Evolutionary conservation across 2,797 vertebrate species (phyloP).

Genomic region (Argyrosomus regius): DNA sequence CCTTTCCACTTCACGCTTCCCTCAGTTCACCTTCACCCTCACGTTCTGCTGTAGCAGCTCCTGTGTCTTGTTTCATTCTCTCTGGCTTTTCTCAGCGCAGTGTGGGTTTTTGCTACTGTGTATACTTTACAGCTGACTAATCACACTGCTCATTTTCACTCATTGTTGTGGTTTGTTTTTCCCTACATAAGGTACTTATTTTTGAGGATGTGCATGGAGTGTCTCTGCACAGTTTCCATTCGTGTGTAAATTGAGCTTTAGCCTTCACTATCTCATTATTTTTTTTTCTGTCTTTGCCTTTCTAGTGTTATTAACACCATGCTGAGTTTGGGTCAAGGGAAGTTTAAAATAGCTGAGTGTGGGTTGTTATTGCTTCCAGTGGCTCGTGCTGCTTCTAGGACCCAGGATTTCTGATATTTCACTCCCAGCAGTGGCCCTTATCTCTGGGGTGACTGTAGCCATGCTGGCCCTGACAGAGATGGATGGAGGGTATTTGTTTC

Average conservation of each 20-base stretch:
- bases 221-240: conserved; percentile 14
- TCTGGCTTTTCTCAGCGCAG: not conserved
- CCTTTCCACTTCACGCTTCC: conserved; percentile 13
- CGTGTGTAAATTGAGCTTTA: conserved; percentile 20
- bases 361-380: conserved; percentile 9
- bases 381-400: not conserved
- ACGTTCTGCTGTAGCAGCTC: not conserved
- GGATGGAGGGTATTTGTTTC: conserved; percentile 54
- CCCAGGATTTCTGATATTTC: conserved; percentile 34
- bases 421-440: conserved; percentile 23
- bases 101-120: not conserved
- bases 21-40: conserved; percentile 1
- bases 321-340: conserved; percentile 23
- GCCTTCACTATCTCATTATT: not conserved
- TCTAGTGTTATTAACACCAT: conserved; percentile 25
- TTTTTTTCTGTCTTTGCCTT: not conserved
- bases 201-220: conserved; percentile 8
- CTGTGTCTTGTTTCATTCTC: not conserved
- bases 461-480: conserved; percentile 53
- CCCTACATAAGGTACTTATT: not conserved
- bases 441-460: conserved; percentile 29
- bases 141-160: conserved; percentile 4
- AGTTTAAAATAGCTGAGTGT: not conserved
- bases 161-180: conserved; percentile 31
- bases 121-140: conserved; percentile 18